Percentiles rank a stretch among this genome's conserved stretches.
These are phyloP conservation scores for Antheraea yamamai DNA, from an alignment of 2,888 invertebrate genomes.

Conservation along the genomic window DNA sequence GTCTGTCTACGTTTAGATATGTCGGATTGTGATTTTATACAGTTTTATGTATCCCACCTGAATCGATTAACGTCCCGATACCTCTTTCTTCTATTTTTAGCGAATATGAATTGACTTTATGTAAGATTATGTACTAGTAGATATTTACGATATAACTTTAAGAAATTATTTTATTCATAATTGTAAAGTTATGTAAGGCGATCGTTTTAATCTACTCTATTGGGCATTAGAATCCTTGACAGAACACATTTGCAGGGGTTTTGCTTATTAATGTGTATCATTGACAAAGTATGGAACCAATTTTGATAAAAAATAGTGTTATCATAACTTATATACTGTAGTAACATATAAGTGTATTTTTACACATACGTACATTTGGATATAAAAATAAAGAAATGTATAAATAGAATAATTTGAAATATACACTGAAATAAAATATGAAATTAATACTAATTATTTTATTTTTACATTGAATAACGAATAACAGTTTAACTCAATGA, in stretches of 20 bases:
- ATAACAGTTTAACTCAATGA: too few species aligned
- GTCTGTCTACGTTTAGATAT: slow-evolving; percentile 60
- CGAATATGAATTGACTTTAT: slow-evolving; percentile 26
- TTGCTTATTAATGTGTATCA: neutral
- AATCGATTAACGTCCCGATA: slow-evolving; percentile 37
- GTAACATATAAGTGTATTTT: too few species aligned
- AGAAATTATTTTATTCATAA: neutral
- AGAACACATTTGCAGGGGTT: too few species aligned
- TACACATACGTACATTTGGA: too few species aligned
- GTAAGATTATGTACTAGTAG: neutral
- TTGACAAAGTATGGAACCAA: neutral
- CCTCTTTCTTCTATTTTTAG: slow-evolving; percentile 31
- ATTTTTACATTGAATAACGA: too few species aligned
- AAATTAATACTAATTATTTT: too few species aligned
- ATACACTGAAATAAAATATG: too few species aligned
- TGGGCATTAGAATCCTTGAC: too few species aligned
- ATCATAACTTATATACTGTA: too few species aligned
- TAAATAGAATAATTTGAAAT: too few species aligned
- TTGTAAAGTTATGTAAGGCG: neutral
- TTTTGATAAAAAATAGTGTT: neutral
- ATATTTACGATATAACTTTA: neutral
- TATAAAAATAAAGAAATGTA: too few species aligned
- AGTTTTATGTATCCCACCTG: slow-evolving; percentile 57
- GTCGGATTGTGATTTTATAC: slow-evolving; percentile 47
- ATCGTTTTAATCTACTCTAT: neutral